A percentile compares a stretch with the other conserved stretches of the same genome.
Conservation (phyloP, 2,888 invertebrate genomes). For the Melieria omissa region DNA sequence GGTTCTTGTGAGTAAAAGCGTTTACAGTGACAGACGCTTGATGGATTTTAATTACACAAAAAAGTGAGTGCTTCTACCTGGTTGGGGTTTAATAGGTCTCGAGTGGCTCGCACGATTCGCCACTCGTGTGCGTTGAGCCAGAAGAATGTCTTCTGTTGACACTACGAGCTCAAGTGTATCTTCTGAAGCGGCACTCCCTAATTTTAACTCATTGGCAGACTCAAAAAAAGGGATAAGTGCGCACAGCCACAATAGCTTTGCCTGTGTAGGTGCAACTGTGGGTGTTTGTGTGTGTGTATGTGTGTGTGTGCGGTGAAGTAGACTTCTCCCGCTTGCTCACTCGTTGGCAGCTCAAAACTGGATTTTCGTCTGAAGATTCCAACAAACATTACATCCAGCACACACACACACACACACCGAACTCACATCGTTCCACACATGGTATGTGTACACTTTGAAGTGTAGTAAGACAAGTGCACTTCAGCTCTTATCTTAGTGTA, state of each 20-base stretch:
- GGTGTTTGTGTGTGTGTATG: constrained; percentile 8
- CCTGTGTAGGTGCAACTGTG: background rate
- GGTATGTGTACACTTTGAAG: background rate
- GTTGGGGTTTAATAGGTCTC: no score
- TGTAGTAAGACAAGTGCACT: background rate
- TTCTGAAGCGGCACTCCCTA: constrained; percentile 6
- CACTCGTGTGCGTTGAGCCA: no score
- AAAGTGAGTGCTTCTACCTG: no score
- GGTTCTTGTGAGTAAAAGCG: no score
- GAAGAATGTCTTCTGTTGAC: no score
- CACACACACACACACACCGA: background rate
- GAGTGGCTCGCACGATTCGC: no score
- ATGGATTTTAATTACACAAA: no score
- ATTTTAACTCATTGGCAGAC: constrained; percentile 7
- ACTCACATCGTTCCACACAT: background rate
- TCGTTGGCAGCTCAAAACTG: constrained; percentile 25
- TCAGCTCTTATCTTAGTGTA: background rate
- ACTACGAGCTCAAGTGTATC: no score
- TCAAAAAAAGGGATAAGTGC: constrained; percentile 21
- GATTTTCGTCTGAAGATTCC: constrained; percentile 12
- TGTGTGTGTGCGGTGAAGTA: constrained; percentile 3
- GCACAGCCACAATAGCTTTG: background rate
- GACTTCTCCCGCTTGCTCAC: background rate
- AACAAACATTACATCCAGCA: constrained; percentile 5
- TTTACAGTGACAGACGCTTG: no score